Conservation (phyloP, 2,888 invertebrate genomes). For the Hypena proboscidalis region DNA sequence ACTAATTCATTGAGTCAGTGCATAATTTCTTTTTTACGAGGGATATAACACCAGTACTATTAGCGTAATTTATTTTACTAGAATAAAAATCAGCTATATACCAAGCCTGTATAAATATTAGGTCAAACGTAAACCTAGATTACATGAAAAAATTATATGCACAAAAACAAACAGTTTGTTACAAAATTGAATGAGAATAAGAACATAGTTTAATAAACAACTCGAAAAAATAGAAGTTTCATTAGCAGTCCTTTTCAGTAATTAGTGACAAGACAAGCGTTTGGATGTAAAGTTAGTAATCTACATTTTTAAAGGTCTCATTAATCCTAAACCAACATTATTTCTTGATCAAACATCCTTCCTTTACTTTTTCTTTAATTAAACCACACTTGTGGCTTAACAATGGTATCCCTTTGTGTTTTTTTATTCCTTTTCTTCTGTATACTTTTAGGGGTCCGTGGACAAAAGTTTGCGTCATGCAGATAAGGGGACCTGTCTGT, state of each 20-base stretch:
- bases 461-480: constrained; percentile 20
- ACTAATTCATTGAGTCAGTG: no score
- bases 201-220: no score
- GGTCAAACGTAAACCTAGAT: no score
- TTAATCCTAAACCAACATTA: constrained; percentile 57
- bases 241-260: constrained; percentile 16
- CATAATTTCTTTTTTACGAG: no score
- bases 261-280: constrained; percentile 25
- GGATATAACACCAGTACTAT: no score
- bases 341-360: constrained; percentile 49
- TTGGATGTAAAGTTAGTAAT: constrained; percentile 27
- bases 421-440: constrained; percentile 41
- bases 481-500: constrained; percentile 29
- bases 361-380: constrained; percentile 51
- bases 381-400: constrained; percentile 47
- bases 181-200: no score
- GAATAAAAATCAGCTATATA: no score
- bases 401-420: constrained; percentile 55
- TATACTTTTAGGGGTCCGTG: constrained; percentile 29
- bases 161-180: no score
- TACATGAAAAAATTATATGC: no score
- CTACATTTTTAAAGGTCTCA: constrained; percentile 46
- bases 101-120: no score
- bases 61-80: no score
- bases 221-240: no score